Conservation (phyloP, 2,797 vertebrate species). For the Mionectes olivaceus region DNA sequence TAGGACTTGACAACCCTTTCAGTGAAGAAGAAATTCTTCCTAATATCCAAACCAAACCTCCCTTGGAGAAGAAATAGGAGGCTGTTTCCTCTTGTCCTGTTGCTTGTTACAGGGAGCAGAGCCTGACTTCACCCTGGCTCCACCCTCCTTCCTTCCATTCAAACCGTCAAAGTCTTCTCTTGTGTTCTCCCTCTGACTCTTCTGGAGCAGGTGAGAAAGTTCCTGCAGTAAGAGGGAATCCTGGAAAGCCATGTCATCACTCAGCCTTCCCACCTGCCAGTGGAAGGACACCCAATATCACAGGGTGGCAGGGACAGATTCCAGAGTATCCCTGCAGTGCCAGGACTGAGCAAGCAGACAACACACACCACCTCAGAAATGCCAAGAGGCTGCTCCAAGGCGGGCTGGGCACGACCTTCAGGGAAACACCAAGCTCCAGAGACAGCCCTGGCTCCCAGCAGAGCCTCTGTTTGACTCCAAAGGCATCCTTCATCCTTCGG, state of each 20-base stretch:
- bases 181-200: neutral
- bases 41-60: neutral
- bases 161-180: neutral
- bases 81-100: neutral
- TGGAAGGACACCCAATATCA: accelerated
- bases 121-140: accelerated
- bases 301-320: neutral
- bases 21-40: too few relatives aligned
- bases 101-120: neutral
- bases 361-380: accelerated
- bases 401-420: accelerated
- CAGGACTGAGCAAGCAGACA: neutral
- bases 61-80: neutral
- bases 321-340: neutral
- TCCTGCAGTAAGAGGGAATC: neutral
- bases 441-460: neutral
- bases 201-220: neutral
- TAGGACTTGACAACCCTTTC: neutral
- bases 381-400: neutral
- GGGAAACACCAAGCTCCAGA: neutral
- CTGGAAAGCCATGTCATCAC: neutral
- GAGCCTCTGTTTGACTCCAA: neutral
- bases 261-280: neutral
- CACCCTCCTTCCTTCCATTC: neutral
- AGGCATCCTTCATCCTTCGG: neutral